Percentiles rank a stretch among this genome's conserved stretches.
Evolutionary conservation across 1,140 invertebrate genomes (phyloP).

Genomic region (Drosophila santomea): DNA sequence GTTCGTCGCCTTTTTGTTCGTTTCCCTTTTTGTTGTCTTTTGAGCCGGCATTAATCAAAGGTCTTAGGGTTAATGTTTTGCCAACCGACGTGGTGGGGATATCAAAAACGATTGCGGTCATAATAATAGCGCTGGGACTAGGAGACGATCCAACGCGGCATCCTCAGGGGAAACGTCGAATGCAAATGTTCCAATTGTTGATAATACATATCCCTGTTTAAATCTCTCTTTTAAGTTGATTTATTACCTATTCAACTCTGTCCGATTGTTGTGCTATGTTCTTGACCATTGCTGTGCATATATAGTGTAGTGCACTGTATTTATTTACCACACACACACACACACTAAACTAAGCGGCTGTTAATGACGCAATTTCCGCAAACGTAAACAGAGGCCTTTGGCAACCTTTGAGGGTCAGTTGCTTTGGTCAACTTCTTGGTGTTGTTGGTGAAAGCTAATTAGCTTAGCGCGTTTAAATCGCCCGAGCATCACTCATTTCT

Average conservation of each 20-base stretch:
- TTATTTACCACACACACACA: constrained; percentile 14
- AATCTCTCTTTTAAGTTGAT: too few relatives aligned
- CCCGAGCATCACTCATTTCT: constrained; percentile 42
- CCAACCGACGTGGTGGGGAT: constrained; percentile 1
- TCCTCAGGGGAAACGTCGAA: too few relatives aligned
- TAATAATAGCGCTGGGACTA: background rate
- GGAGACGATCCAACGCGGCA: too few relatives aligned
- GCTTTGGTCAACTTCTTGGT: constrained; percentile 33
- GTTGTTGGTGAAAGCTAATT: constrained; percentile 42
- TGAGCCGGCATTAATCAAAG: constrained; percentile 44
- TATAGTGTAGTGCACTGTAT: background rate
- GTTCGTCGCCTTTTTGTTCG: constrained; percentile 24
- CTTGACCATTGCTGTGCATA: background rate
- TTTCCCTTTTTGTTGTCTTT: constrained; percentile 14
- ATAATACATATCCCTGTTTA: too few relatives aligned
- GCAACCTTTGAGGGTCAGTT: constrained; percentile 44
- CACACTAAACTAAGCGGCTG: constrained; percentile 41
- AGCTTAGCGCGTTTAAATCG: constrained; percentile 57
- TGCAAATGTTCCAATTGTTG: background rate
- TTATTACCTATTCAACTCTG: too few relatives aligned
- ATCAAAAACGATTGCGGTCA: constrained; percentile 9
- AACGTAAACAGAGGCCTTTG: constrained; percentile 23
- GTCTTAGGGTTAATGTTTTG: constrained; percentile 42
- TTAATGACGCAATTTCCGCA: constrained; percentile 63
- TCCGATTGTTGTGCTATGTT: background rate